Percentiles rank a stretch among this genome's conserved stretches.
Evolutionary conservation across 2,797 vertebrate genomes (phyloP).

Genomic region (Danionella dracula): DNA sequence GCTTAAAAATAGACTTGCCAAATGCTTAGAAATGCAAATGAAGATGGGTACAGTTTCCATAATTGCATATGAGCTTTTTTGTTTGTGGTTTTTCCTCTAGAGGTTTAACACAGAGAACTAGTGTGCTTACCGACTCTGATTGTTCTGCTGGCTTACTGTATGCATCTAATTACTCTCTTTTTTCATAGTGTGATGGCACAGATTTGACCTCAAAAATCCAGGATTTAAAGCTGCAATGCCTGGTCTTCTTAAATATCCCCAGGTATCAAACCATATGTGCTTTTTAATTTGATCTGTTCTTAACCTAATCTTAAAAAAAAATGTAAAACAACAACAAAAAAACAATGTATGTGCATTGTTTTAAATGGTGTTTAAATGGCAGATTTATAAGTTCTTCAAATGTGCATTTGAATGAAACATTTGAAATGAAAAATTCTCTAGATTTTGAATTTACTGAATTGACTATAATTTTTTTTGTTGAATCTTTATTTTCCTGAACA

Average conservation of each 20-base stretch:
- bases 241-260: constrained; percentile 95
- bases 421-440: too few relatives aligned
- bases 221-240: constrained; percentile 90
- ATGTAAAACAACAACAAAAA: too few relatives aligned
- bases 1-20: not conserved
- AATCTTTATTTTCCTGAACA: too few relatives aligned
- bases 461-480: too few relatives aligned
- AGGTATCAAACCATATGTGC: constrained; percentile 72
- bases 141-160: not conserved
- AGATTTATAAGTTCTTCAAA: too few relatives aligned
- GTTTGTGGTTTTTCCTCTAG: constrained; percentile 9
- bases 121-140: not conserved
- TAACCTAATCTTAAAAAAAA: too few relatives aligned
- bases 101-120: constrained; percentile 6
- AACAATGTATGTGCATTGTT: too few relatives aligned
- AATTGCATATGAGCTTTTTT: not conserved
- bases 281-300: too few relatives aligned
- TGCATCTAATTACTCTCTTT: not conserved
- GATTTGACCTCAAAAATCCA: constrained; percentile 94
- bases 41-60: not conserved
- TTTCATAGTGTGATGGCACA: constrained; percentile 80
- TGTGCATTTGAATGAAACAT: too few relatives aligned
- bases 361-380: too few relatives aligned
- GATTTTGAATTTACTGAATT: too few relatives aligned
- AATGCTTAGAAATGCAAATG: not conserved